Evolutionary conservation across 2,113 vertebrate genomes (phyloP).

Genomic region (Syrmaticus mikado): DNA sequence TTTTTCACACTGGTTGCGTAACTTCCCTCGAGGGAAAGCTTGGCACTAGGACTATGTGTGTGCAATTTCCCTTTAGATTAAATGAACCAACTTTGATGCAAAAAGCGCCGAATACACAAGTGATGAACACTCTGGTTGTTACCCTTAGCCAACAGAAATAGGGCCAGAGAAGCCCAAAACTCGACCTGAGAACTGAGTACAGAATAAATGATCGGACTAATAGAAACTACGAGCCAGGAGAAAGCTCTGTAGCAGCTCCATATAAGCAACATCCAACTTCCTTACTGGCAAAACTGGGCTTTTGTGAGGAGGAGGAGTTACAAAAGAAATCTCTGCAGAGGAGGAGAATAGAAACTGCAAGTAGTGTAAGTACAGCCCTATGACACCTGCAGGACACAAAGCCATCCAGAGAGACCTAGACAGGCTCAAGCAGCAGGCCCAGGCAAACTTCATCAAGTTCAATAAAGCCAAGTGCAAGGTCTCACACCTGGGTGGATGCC

Average conservation of each 20-base stretch:
- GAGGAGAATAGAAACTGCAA: constrained; percentile 3
- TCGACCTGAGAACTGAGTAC: neutral
- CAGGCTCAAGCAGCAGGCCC: too few species aligned
- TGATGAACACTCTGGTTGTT: neutral
- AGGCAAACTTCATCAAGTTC: too few species aligned
- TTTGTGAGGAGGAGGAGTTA: neutral
- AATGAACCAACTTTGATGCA: neutral
- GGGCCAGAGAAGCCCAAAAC: neutral
- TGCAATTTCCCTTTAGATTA: neutral
- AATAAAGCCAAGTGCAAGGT: too few species aligned
- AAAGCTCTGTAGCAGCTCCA: neutral
- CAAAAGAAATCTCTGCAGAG: neutral
- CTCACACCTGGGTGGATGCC: too few species aligned
- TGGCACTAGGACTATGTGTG: neutral
- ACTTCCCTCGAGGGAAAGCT: neutral
- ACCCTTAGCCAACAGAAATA: neutral
- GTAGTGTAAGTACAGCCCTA: neutral
- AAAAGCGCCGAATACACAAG: neutral
- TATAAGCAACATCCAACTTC: neutral
- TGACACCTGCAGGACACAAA: neutral
- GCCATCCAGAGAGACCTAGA: neutral
- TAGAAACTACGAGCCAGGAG: neutral
- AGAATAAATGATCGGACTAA: neutral
- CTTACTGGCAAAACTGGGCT: neutral
- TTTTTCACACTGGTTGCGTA: neutral